Evolutionary conservation across 1,140 invertebrate genomes (phyloP).

Genomic region (Cataglyphis hispanica): DNA sequence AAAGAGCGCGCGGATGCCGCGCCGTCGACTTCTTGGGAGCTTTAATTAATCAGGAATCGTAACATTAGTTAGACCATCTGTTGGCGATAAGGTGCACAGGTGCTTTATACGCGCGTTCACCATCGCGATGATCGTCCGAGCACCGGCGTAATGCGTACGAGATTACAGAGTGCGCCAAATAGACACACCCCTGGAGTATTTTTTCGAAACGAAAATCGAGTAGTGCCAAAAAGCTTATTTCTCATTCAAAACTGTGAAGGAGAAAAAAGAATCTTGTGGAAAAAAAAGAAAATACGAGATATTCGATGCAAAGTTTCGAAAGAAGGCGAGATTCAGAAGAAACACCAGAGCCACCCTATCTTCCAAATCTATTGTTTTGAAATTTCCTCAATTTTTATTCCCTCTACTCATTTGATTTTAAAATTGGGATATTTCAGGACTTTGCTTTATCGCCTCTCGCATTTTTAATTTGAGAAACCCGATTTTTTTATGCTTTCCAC

Average conservation of each 20-base stretch:
- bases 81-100: slow-evolving; percentile 59
- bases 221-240: not conserved
- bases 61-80: slow-evolving; percentile 61
- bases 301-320: not conserved
- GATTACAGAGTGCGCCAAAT: slow-evolving; percentile 59
- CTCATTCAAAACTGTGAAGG: not conserved
- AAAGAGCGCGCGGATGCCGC: slow-evolving; percentile 55
- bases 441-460: not conserved
- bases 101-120: slow-evolving; percentile 49
- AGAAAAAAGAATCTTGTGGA: not conserved
- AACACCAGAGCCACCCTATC: not conserved
- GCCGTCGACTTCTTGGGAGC: slow-evolving; percentile 53
- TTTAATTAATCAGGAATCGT: slow-evolving; percentile 73
- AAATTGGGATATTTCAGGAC: not conserved
- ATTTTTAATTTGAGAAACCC: not conserved
- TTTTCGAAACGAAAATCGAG: slow-evolving; percentile 37
- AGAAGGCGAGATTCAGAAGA: not conserved
- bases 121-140: slow-evolving; percentile 61
- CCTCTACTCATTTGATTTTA: not conserved
- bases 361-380: not conserved
- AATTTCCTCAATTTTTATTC: not conserved
- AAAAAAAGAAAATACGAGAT: not conserved
- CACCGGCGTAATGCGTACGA: slow-evolving; percentile 54
- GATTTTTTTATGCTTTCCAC: slow-evolving; percentile 16
- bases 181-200: slow-evolving; percentile 47